These are phyloP conservation scores for Spicauda simplicius DNA, from an alignment of 2,888 invertebrate species.

Conservation along the genomic window DNA sequence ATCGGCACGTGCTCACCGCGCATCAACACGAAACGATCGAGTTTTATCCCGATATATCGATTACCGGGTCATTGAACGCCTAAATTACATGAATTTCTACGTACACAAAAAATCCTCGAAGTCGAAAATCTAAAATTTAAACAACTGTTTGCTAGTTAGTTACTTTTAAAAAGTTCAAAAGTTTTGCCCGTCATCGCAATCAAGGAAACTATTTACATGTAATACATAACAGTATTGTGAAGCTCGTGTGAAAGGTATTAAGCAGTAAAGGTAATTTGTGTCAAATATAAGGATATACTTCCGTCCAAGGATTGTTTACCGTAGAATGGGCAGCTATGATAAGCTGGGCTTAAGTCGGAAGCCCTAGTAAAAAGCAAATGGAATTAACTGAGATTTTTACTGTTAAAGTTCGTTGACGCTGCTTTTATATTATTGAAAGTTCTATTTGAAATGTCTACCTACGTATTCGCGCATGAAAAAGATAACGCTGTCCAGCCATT, in stretches of 20 bases:
- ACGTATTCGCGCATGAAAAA: slow-evolving; percentile 10
- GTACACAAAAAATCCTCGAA: neutral
- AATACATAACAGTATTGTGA: slow-evolving; percentile 2
- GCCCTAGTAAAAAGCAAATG: slow-evolving; percentile 29
- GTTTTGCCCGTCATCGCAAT: neutral
- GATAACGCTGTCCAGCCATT: slow-evolving; percentile 20
- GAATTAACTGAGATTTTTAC: slow-evolving; percentile 29
- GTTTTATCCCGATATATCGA: slow-evolving; percentile 43
- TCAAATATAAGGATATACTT: slow-evolving; percentile 13
- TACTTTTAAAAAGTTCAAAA: neutral
- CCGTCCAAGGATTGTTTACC: slow-evolving; percentile 20
- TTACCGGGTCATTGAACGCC: slow-evolving; percentile 49
- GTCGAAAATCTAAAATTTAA: neutral
- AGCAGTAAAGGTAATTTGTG: slow-evolving; percentile 25
- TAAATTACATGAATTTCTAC: slow-evolving; percentile 34
- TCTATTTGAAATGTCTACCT: slow-evolving; percentile 9
- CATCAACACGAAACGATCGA: slow-evolving; percentile 44
- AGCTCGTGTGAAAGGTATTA: slow-evolving; percentile 35
- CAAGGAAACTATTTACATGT: neutral
- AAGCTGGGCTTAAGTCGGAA: slow-evolving; percentile 29
- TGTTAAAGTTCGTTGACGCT: slow-evolving; percentile 30
- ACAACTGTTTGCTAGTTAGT: neutral
- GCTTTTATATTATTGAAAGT: slow-evolving; percentile 14
- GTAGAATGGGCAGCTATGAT: slow-evolving; percentile 30
- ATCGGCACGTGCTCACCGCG: slow-evolving; percentile 45